These are phyloP conservation scores for Cryptomyrus ogoouensis DNA, from an alignment of 2,113 vertebrate species.

Conservation along the genomic window DNA sequence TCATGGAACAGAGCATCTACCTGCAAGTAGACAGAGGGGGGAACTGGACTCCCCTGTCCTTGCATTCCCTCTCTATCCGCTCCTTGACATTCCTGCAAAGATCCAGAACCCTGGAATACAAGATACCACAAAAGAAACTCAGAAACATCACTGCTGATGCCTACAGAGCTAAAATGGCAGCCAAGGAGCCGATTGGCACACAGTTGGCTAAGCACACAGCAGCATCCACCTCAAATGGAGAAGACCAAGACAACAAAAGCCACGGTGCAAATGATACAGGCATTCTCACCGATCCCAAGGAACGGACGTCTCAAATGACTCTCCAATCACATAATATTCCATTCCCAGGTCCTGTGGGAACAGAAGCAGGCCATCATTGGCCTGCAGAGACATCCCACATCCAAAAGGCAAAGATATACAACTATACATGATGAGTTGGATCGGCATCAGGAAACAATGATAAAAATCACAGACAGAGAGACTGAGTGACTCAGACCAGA, in stretches of 20 bases:
- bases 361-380: background rate
- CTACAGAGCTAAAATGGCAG: background rate
- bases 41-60: conserved; percentile 93
- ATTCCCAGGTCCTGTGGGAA: conserved; percentile 84
- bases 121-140: background rate
- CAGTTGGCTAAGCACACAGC: background rate
- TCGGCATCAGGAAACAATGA: background rate
- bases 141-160: background rate
- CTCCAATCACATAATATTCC: conserved; percentile 90
- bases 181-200: background rate
- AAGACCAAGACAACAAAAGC: background rate
- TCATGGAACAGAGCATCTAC: conserved; percentile 48
- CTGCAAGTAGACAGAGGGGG: conserved; percentile 88
- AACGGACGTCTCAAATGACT: conserved; percentile 98
- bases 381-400: background rate
- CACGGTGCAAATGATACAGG: background rate
- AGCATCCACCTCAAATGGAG: background rate
- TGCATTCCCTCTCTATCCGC: conserved; percentile 84
- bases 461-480: background rate
- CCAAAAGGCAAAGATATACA: background rate
- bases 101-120: conserved; percentile 78
- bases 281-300: conserved; percentile 92
- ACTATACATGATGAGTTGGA: background rate
- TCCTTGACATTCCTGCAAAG: conserved; percentile 94
- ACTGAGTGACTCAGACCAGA: background rate